Evolutionary conservation across 2,113 vertebrate species (phyloP).

Genomic region (Micronycteris hirsuta): DNA sequence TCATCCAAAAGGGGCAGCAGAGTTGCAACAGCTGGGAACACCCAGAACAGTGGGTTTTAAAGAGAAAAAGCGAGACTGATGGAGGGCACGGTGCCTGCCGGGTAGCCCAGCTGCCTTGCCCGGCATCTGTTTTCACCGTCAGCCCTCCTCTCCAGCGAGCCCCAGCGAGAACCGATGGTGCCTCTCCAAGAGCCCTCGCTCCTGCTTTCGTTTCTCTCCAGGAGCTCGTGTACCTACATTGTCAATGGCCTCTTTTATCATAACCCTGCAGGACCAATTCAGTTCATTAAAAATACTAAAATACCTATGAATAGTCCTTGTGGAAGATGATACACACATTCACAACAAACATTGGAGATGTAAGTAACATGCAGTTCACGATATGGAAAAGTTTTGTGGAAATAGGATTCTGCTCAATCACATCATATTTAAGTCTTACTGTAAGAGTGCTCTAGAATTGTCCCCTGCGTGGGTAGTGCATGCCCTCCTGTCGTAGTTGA

Average conservation of each 20-base stretch:
- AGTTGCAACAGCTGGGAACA: conserved; percentile 22
- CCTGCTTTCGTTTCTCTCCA: neutral
- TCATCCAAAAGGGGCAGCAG: neutral
- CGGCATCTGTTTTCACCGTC: neutral
- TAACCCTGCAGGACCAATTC: conserved; percentile 5
- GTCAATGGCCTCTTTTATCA: neutral
- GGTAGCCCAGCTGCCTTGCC: neutral
- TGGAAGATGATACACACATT: neutral
- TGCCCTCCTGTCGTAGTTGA: neutral
- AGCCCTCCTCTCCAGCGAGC: neutral
- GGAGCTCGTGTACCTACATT: neutral
- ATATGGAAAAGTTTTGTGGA: neutral
- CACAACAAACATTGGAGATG: neutral
- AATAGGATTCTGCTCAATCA: neutral
- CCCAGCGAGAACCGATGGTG: rapidly evolving
- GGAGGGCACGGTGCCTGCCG: neutral
- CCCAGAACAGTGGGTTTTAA: neutral
- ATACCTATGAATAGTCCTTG: neutral
- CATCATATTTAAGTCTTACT: neutral
- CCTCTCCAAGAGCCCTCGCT: neutral
- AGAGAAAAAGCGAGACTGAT: neutral
- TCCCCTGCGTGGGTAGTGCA: neutral
- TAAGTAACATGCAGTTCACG: neutral
- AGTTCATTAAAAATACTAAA: conserved; percentile 12
- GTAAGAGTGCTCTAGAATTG: neutral